phyloP scores from a whole-genome alignment of 2,888 invertebrate species.

The Gastrophysa polygoni region DNA sequence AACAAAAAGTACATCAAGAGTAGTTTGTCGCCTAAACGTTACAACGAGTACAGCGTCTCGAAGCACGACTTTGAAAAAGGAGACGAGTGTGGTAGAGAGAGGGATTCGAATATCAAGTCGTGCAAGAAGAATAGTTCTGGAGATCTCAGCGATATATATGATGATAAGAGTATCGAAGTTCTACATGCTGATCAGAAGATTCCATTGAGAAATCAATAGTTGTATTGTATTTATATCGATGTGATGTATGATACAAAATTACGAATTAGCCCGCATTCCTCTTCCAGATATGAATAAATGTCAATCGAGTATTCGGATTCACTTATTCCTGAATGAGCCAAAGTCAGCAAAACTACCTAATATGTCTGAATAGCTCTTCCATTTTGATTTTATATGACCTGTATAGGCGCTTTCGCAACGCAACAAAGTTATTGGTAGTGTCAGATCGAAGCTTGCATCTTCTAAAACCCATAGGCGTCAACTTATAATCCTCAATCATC shows the following conservation, averaged over 20 bases:
- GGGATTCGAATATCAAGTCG: conserved; percentile 2
- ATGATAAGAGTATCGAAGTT: conserved; percentile 20
- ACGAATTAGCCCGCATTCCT: background rate
- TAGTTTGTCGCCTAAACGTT: background rate
- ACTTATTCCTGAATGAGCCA: no score
- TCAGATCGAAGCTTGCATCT: no score
- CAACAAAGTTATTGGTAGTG: no score
- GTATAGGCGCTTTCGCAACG: no score
- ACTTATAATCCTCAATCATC: no score
- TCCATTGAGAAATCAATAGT: background rate
- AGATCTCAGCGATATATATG: conserved; percentile 15
- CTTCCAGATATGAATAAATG: background rate
- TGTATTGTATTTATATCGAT: background rate
- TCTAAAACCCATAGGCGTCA: no score
- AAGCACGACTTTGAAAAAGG: background rate
- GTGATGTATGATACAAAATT: background rate
- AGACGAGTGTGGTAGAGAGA: background rate
- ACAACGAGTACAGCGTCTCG: background rate
- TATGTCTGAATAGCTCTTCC: no score
- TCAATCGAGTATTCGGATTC: no score
- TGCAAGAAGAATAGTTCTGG: conserved; percentile 15
- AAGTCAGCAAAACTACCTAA: no score
- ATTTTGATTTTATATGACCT: no score
- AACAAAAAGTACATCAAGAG: conserved; percentile 11
- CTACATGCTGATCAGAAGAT: conserved; percentile 17